phyloP scores from a whole-genome alignment of 2,888 invertebrate genomes.

The Priocnemis perturbator region DNA sequence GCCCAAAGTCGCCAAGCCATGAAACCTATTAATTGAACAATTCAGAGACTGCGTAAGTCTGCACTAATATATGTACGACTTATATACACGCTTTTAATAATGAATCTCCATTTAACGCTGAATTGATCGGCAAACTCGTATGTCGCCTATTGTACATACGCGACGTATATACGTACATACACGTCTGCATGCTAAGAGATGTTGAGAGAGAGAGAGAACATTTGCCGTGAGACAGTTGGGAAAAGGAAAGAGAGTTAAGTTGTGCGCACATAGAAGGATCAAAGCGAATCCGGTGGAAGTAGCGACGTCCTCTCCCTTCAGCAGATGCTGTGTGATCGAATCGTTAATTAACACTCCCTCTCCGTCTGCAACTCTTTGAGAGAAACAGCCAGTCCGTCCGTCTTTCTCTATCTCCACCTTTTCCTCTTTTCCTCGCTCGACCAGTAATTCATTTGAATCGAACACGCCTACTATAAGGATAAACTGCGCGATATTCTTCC shows the following conservation, averaged over 20 bases:
- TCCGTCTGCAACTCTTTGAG: slow-evolving; percentile 50
- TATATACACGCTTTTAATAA: too few species aligned
- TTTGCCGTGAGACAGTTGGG: background rate
- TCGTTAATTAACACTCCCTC: slow-evolving; percentile 56
- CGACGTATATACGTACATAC: too few species aligned
- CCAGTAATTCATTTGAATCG: slow-evolving; percentile 58
- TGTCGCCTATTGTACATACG: too few species aligned
- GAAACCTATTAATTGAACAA: too few species aligned
- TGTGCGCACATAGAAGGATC: slow-evolving; percentile 48
- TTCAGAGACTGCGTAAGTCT: too few species aligned
- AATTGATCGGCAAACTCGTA: too few species aligned
- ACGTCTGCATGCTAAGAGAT: too few species aligned
- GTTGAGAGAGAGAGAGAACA: too few species aligned
- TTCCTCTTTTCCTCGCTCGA: background rate
- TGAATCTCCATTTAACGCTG: too few species aligned
- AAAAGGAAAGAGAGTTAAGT: slow-evolving; percentile 9
- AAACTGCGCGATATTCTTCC: slow-evolving; percentile 17
- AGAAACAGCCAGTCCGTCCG: slow-evolving; percentile 38
- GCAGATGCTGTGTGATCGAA: slow-evolving; percentile 56
- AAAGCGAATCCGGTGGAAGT: slow-evolving; percentile 50
- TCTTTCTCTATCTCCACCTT: slow-evolving; percentile 15
- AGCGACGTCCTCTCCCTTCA: slow-evolving; percentile 48
- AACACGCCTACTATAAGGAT: slow-evolving; percentile 55
- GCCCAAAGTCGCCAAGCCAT: too few species aligned
- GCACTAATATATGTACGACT: too few species aligned